Conservation (phyloP, 1,140 invertebrate species). For the Leguminivora glycinivorella region DNA sequence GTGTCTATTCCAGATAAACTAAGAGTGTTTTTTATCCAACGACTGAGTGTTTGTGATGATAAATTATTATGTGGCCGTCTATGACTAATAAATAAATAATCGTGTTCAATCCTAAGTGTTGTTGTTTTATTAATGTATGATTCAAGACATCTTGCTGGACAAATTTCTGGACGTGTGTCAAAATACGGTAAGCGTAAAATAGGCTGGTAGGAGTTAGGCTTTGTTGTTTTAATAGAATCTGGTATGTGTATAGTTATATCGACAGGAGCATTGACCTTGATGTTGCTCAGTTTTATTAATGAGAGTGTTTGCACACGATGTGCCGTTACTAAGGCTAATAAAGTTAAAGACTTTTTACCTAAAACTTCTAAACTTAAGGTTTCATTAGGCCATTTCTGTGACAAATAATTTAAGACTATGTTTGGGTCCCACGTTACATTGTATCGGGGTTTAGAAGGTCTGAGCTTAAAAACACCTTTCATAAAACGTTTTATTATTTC, state of each 20-base stretch:
- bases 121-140: slow-evolving; percentile 32
- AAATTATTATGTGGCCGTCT: background rate
- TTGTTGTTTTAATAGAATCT: slow-evolving; percentile 34
- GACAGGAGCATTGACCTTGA: background rate
- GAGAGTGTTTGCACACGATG: too few species aligned
- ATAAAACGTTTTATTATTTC: slow-evolving; percentile 38
- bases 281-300: slow-evolving; percentile 30
- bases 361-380: slow-evolving; percentile 31
- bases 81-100: slow-evolving; percentile 12
- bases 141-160: slow-evolving; percentile 18
- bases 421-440: slow-evolving; percentile 43
- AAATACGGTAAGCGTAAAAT: slow-evolving; percentile 31
- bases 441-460: slow-evolving; percentile 40
- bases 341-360: slow-evolving; percentile 31
- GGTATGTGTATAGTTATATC: slow-evolving; percentile 34
- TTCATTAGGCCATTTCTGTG: slow-evolving; percentile 14
- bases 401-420: slow-evolving; percentile 37
- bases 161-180: slow-evolving; percentile 30
- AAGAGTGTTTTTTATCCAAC: background rate
- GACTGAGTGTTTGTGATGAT: background rate
- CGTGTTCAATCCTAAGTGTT: background rate
- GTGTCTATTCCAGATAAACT: background rate
- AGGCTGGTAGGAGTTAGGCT: slow-evolving; percentile 30
- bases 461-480: slow-evolving; percentile 39
- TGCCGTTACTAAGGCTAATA: slow-evolving; percentile 36